phyloP scores from a whole-genome alignment of 1,140 invertebrate species.

The Plodia interpunctella region DNA sequence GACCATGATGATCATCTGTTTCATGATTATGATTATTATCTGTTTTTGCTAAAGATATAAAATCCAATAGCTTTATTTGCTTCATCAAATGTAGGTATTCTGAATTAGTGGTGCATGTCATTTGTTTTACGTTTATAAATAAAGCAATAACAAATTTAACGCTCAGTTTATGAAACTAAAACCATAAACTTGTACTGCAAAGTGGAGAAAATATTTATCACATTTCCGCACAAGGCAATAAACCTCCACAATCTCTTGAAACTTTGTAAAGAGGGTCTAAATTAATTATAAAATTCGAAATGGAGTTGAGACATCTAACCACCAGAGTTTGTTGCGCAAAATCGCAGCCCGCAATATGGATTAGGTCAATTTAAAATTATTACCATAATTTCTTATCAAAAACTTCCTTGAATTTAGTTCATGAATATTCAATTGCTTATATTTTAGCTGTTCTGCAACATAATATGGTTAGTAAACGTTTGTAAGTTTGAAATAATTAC shows the following conservation, averaged over 20 bases:
- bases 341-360: conserved; percentile 39
- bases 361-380: conserved; percentile 54
- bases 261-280: conserved; percentile 36
- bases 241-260: conserved; percentile 19
- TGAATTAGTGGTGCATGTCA: too few relatives aligned
- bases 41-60: too few relatives aligned
- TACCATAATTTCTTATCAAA: conserved; percentile 53
- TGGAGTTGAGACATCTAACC: conserved; percentile 38
- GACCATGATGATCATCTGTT: too few relatives aligned
- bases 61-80: too few relatives aligned
- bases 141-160: too few relatives aligned
- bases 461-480: conserved; percentile 19
- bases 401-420: conserved; percentile 40
- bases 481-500: conserved; percentile 4
- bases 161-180: too few relatives aligned
- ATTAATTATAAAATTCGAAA: conserved; percentile 45
- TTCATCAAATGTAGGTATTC: too few relatives aligned
- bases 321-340: conserved; percentile 34
- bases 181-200: neutral
- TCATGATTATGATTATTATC: too few relatives aligned
- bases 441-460: conserved; percentile 28
- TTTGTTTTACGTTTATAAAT: too few relatives aligned
- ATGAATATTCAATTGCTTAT: conserved; percentile 39
- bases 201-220: conserved; percentile 11
- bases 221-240: conserved; percentile 9